Conservation (phyloP, 30 jellyfish, hydroid and myxozoan genomes). For the Rhopilema esculentum region DNA sequence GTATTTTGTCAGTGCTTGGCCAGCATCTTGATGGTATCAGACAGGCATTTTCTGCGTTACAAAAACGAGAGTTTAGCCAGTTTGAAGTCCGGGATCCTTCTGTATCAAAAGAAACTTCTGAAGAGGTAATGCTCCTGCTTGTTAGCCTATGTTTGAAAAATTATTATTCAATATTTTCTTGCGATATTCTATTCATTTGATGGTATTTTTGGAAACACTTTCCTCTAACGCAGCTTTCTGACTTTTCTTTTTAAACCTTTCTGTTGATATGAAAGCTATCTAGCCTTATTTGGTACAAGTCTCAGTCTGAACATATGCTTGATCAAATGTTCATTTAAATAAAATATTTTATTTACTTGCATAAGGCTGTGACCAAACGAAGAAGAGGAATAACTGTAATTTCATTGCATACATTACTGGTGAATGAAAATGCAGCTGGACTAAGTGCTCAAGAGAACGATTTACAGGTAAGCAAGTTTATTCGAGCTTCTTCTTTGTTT, state of each 20-base stretch:
- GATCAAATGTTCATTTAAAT: no score
- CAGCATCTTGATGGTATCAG: constrained; percentile 68
- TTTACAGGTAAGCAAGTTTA: background rate
- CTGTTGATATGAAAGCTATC: background rate
- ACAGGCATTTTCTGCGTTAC: constrained; percentile 45
- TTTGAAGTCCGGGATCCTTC: constrained; percentile 36
- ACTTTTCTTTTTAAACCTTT: no score
- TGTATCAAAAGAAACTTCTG: background rate
- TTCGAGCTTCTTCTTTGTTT: background rate
- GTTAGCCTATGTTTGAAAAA: background rate
- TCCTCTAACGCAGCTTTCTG: no score
- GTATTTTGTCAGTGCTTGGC: constrained; percentile 61
- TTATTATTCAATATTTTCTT: no score
- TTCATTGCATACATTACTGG: constrained; percentile 48
- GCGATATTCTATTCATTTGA: no score
- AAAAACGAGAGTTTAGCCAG: constrained; percentile 31
- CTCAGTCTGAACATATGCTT: no score
- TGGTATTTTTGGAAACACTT: no score
- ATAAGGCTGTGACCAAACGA: constrained; percentile 1
- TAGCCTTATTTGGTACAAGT: background rate
- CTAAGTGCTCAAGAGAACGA: background rate
- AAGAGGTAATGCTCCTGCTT: constrained; percentile 1
- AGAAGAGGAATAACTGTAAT: constrained; percentile 44
- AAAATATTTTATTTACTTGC: background rate
- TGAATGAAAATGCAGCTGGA: background rate